A percentile compares a stretch with the other conserved stretches of the same genome.
Evolutionary conservation across 92 coral and sea anemone species (phyloP).

Genomic region (Epizoanthus illoricatus): DNA sequence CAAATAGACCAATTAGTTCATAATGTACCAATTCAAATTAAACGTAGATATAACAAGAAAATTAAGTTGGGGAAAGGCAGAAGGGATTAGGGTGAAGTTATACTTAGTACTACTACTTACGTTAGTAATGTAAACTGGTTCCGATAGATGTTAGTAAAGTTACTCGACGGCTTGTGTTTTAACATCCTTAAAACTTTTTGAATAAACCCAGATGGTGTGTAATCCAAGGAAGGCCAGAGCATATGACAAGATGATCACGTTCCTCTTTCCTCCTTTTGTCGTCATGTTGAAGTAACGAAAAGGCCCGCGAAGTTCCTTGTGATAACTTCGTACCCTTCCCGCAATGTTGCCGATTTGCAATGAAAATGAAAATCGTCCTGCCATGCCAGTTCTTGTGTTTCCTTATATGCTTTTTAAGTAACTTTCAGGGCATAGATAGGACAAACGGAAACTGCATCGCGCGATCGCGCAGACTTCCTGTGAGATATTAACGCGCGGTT

Average conservation of each 20-base stretch:
- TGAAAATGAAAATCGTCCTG: constrained; percentile 36
- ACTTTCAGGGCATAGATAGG: background rate
- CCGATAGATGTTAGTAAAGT: background rate
- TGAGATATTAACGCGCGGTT: no score
- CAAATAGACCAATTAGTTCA: no score
- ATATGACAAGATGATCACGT: constrained; percentile 64
- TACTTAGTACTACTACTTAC: background rate
- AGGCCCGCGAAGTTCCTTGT: constrained; percentile 25
- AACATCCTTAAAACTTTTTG: constrained; percentile 51
- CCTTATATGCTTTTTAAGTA: background rate
- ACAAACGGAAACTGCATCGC: no score
- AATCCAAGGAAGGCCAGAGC: constrained; percentile 68
- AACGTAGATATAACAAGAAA: no score
- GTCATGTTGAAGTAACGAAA: constrained; percentile 63
- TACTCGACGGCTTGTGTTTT: constrained; percentile 13
- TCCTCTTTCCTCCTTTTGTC: constrained; percentile 70
- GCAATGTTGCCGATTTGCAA: constrained; percentile 34
- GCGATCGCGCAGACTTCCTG: no score
- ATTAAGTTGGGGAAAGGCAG: no score
- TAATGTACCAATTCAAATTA: no score
- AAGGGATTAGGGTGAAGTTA: background rate
- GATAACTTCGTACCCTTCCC: constrained; percentile 26
- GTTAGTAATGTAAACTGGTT: background rate
- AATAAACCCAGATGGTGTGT: constrained; percentile 77
- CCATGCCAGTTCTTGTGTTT: background rate